phyloP scores from a whole-genome alignment of 1,140 invertebrate species.

The Anoplophora glabripennis region DNA sequence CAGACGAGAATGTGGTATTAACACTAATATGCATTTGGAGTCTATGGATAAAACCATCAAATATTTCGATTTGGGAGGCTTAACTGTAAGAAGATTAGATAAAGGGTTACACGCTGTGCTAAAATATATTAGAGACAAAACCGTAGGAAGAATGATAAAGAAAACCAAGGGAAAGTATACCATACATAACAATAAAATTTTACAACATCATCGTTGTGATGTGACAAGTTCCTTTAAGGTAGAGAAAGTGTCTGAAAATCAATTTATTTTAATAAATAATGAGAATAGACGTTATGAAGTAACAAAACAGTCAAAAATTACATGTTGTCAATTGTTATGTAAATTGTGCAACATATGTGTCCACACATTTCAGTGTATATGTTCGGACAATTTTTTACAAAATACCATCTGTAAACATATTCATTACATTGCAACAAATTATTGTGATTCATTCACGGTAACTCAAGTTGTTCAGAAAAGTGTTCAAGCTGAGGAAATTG shows the following conservation, averaged over 20 bases:
- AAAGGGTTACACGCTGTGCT: conserved; percentile 15
- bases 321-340: neutral
- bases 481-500: no score
- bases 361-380: conserved; percentile 26
- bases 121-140: conserved; percentile 21
- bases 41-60: conserved; percentile 23
- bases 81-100: conserved; percentile 15
- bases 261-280: no score
- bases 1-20: conserved; percentile 4
- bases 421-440: no score
- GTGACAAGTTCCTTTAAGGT: no score
- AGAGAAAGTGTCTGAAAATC: no score
- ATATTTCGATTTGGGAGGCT: conserved; percentile 19
- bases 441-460: no score
- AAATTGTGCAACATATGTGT: conserved; percentile 14
- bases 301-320: neutral
- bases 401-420: conserved; percentile 33
- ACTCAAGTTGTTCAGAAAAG: no score
- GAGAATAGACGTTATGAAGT: no score
- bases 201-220: no score
- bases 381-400: conserved; percentile 17
- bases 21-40: conserved; percentile 24
- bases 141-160: conserved; percentile 8
- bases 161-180: neutral
- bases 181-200: no score